These are phyloP conservation scores for Agelas oroides DNA, from an alignment of 37 sponge, comb jelly and placozoan species.

Conservation along the genomic window DNA sequence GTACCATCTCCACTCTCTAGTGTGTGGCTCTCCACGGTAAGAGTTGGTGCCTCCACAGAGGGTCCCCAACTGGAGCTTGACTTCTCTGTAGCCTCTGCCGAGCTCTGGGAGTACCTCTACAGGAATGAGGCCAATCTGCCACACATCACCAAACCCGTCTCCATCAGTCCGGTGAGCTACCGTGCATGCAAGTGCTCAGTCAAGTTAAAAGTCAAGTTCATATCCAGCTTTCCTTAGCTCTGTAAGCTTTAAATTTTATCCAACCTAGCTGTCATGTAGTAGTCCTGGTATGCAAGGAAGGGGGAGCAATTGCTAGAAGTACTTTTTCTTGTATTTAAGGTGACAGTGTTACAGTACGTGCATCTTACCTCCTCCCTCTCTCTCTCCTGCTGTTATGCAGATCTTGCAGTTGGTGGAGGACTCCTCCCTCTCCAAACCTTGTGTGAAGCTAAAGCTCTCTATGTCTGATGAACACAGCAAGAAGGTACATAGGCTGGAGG, in stretches of 20 bases:
- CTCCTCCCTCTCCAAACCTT: slow-evolving; percentile 2
- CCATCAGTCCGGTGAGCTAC: slow-evolving; percentile 44
- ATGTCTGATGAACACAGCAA: background rate
- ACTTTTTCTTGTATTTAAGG: too few species aligned
- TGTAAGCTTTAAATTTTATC: too few species aligned
- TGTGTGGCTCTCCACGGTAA: slow-evolving; percentile 50
- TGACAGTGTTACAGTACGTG: too few species aligned
- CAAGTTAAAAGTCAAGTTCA: background rate
- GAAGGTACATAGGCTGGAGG: background rate
- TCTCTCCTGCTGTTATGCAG: background rate
- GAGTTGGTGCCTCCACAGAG: background rate
- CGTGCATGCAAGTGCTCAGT: background rate
- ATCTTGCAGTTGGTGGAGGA: slow-evolving; percentile 24
- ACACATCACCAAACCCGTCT: slow-evolving; percentile 60
- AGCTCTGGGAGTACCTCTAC: slow-evolving; percentile 71
- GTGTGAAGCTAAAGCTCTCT: slow-evolving; percentile 39
- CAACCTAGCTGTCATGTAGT: too few species aligned
- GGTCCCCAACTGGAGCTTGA: slow-evolving; percentile 34
- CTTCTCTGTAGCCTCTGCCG: slow-evolving; percentile 26
- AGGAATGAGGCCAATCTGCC: slow-evolving; percentile 39
- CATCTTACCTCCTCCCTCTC: too few species aligned
- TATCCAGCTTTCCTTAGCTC: too few species aligned
- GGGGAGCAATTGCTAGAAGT: too few species aligned
- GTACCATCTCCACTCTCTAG: slow-evolving; percentile 5
- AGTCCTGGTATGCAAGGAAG: too few species aligned